Conservation (phyloP, 2,888 invertebrate genomes). For the Anthophora plumipes region DNA sequence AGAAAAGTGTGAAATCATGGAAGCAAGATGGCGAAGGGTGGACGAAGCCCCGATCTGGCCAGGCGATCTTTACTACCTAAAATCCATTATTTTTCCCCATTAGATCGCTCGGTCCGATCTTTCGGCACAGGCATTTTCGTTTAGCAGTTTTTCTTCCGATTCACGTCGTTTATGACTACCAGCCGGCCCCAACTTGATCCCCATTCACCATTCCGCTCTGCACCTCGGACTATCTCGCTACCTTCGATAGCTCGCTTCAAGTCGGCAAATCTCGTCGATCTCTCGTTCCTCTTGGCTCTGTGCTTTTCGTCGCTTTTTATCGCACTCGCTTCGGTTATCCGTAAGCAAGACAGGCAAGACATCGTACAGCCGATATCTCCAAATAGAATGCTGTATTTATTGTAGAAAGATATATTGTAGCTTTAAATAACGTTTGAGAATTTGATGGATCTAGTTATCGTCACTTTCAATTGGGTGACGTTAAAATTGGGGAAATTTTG, state of each 20-base stretch:
- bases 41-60: conserved; percentile 79
- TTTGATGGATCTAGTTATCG: too few relatives aligned
- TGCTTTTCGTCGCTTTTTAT: conserved; percentile 63
- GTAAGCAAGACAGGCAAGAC: conserved; percentile 66
- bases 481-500: background rate
- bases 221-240: conserved; percentile 64
- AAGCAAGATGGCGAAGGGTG: conserved; percentile 64
- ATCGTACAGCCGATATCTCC: conserved; percentile 47
- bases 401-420: background rate
- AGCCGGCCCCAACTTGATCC: conserved; percentile 51
- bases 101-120: conserved; percentile 82
- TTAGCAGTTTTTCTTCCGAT: conserved; percentile 84
- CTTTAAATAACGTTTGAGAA: conserved; percentile 10
- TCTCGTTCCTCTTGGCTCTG: conserved; percentile 70
- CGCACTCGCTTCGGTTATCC: conserved; percentile 49
- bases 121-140: conserved; percentile 81
- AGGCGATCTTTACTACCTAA: conserved; percentile 83
- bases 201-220: conserved; percentile 59
- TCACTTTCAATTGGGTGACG: background rate
- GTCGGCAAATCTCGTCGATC: conserved; percentile 70
- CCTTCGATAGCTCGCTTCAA: conserved; percentile 70
- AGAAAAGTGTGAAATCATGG: conserved; percentile 56
- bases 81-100: conserved; percentile 84
- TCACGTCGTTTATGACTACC: conserved; percentile 82
- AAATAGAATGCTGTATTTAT: conserved; percentile 61